phyloP scores from a whole-genome alignment of 2,797 vertebrate species.

The Enteromius trimaculatus region DNA sequence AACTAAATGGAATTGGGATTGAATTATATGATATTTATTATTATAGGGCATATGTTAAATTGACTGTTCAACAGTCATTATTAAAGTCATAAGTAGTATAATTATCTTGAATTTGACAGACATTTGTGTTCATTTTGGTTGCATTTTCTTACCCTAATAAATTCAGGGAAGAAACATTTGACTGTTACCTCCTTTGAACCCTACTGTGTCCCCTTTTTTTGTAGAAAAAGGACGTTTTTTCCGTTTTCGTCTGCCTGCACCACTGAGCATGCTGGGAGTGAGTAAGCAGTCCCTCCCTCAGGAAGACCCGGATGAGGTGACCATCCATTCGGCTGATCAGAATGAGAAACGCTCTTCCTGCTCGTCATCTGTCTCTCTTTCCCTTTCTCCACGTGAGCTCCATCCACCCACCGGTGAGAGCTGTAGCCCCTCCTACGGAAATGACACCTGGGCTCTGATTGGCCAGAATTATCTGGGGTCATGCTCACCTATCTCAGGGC shows the following conservation, averaged over 20 bases:
- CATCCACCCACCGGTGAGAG: conserved; percentile 91
- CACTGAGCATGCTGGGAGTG: conserved; percentile 87
- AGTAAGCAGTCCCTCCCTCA: conserved; percentile 95
- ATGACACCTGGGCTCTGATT: conserved; percentile 94
- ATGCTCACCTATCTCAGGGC: conserved; percentile 90
- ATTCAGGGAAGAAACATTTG: not conserved
- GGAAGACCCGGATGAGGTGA: conserved; percentile 92
- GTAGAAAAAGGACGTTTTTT: conserved; percentile 86
- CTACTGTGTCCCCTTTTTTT: conserved; percentile 3
- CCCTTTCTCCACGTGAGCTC: conserved; percentile 86
- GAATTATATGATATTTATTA: not conserved
- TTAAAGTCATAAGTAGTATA: not conserved
- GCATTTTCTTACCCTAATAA: not conserved
- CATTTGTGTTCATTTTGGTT: not conserved
- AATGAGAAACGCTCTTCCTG: conserved; percentile 67
- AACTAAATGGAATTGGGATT: not conserved
- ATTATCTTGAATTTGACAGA: not conserved
- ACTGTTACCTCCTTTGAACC: too few species aligned
- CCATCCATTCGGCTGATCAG: conserved; percentile 89
- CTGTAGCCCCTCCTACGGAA: conserved; percentile 91
- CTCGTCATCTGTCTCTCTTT: conserved; percentile 78
- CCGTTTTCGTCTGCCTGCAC: conserved; percentile 87
- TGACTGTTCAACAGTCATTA: not conserved
- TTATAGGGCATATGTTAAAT: not conserved
- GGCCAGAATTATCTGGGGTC: conserved; percentile 83